A percentile compares a stretch with the other conserved stretches of the same genome.
Conservation (phyloP, 2,113 vertebrate genomes). For the Dinomys branickii region DNA sequence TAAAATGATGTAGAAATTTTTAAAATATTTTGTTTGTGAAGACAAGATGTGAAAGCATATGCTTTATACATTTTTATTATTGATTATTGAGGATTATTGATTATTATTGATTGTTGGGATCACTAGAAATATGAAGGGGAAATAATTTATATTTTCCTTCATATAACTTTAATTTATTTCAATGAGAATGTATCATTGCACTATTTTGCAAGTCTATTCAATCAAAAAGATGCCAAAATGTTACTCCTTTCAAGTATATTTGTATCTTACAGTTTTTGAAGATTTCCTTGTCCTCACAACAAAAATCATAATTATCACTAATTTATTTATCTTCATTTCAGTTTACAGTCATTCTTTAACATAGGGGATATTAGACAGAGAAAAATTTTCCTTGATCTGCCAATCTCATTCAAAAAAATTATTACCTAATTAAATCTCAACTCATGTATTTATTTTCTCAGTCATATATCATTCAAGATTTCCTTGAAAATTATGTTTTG, state of each 20-base stretch:
- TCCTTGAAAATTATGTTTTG: not conserved
- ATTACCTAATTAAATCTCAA: not conserved
- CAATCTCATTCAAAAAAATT: not conserved
- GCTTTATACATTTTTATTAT: not conserved
- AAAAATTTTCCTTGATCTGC: not conserved
- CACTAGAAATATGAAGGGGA: not conserved
- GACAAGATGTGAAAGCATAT: not conserved
- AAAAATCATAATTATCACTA: not conserved
- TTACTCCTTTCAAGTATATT: not conserved
- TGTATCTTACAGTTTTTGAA: not conserved
- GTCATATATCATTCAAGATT: not conserved
- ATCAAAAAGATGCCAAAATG: not conserved
- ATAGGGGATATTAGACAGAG: not conserved
- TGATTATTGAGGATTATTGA: not conserved
- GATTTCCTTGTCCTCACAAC: not conserved
- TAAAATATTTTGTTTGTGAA: slow-evolving; percentile 16
- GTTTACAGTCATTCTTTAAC: not conserved
- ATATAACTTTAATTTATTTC: not conserved
- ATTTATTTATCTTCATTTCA: not conserved
- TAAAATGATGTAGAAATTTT: not conserved
- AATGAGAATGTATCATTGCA: not conserved
- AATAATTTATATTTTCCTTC: not conserved
- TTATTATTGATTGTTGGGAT: not conserved
- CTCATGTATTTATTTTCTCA: not conserved
- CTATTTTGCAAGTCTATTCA: not conserved